Conservation (phyloP, 2,888 invertebrate species). For the Drosophila dives region DNA sequence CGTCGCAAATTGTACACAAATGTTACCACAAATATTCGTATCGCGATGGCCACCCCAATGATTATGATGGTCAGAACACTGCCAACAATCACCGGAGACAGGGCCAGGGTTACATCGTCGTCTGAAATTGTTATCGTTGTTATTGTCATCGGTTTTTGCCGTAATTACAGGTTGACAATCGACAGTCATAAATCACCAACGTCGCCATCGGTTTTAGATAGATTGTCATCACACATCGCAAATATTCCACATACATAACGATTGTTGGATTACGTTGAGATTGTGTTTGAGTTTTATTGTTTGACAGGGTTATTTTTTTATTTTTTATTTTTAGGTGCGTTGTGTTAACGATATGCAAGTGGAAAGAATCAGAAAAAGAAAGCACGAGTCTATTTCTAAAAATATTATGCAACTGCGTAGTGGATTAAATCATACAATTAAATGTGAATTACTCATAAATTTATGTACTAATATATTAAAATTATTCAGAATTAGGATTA, state of each 20-base stretch:
- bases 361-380: not conserved
- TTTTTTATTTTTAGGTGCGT: slow-evolving; percentile 62
- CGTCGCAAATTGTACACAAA: slow-evolving; percentile 84
- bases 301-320: slow-evolving; percentile 67
- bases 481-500: not conserved
- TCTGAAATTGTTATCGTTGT: slow-evolving; percentile 64
- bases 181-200: slow-evolving; percentile 69
- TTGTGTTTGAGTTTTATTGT: slow-evolving; percentile 19
- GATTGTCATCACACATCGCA: slow-evolving; percentile 54
- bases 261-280: slow-evolving; percentile 17
- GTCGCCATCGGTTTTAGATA: slow-evolving; percentile 48
- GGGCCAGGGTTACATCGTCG: slow-evolving; percentile 83
- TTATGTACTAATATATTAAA: not conserved
- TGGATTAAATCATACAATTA: slow-evolving; percentile 1
- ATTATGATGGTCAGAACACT: slow-evolving; percentile 85
- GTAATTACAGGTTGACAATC: slow-evolving; percentile 76
- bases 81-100: slow-evolving; percentile 85
- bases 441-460: not conserved
- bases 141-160: slow-evolving; percentile 49
- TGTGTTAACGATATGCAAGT: slow-evolving; percentile 34
- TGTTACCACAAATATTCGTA: slow-evolving; percentile 84
- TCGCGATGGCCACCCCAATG: slow-evolving; percentile 84
- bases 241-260: slow-evolving; percentile 40
- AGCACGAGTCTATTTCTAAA: slow-evolving; percentile 9
- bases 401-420: slow-evolving; percentile 13